Evolutionary conservation across 2,113 vertebrate genomes (phyloP).

Genomic region (Paralichthys olivaceus): DNA sequence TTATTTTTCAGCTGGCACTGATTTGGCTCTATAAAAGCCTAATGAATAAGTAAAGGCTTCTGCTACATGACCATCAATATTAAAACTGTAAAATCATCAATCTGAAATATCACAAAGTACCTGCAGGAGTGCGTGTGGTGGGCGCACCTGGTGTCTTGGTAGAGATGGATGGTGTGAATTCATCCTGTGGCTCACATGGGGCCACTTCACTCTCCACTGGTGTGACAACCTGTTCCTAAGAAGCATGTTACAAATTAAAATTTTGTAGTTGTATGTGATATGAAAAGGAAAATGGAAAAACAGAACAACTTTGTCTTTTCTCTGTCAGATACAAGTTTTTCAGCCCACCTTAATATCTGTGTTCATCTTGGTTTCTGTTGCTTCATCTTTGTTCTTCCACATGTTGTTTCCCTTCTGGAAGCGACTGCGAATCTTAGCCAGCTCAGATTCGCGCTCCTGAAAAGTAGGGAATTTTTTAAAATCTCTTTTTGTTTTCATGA

Average conservation of each 20-base stretch:
- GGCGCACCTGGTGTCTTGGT: slow-evolving; percentile 10
- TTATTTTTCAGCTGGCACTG: too few relatives aligned
- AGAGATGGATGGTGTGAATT: slow-evolving; percentile 15
- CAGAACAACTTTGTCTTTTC: background rate
- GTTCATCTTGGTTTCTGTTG: slow-evolving; percentile 59
- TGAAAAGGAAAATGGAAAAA: background rate
- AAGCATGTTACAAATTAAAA: background rate
- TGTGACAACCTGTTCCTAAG: slow-evolving; percentile 33
- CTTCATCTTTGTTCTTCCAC: slow-evolving; percentile 82
- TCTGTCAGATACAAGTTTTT: background rate
- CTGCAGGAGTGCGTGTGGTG: slow-evolving; percentile 32
- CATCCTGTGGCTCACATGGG: background rate
- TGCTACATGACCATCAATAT: background rate
- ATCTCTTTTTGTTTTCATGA: rapidly evolving
- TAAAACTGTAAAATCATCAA: background rate
- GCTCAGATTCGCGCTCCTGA: slow-evolving; percentile 93
- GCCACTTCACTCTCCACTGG: slow-evolving; percentile 18
- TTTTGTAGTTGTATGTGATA: background rate
- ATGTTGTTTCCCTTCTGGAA: slow-evolving; percentile 88
- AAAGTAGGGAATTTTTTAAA: background rate
- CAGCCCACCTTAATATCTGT: slow-evolving; percentile 71
- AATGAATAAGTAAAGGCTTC: too few relatives aligned
- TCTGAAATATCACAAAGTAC: slow-evolving; percentile 32
- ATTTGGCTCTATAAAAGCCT: too few relatives aligned
- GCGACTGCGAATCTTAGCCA: slow-evolving; percentile 88